Evolutionary conservation across 1,140 invertebrate genomes (phyloP).

Genomic region (Luehdorfia chinensis): DNA sequence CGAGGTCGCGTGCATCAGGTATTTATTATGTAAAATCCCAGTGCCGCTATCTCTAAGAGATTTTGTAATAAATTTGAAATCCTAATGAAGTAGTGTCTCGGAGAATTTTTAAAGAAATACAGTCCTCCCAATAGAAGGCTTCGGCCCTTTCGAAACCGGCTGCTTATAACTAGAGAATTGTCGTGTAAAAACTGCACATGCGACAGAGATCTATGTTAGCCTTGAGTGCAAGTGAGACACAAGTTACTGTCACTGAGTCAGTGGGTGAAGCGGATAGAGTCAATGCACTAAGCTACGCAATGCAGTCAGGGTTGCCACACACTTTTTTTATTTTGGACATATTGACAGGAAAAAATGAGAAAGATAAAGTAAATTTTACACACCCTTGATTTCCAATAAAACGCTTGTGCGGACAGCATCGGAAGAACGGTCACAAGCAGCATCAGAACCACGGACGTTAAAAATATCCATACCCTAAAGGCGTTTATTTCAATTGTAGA

Average conservation of each 20-base stretch:
- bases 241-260: slow-evolving; percentile 20
- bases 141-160: slow-evolving; percentile 38
- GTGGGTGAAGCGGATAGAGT: slow-evolving; percentile 24
- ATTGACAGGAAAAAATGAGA: not conserved
- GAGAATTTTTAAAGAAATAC: slow-evolving; percentile 7
- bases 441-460: no score
- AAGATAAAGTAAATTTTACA: no score
- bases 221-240: slow-evolving; percentile 22
- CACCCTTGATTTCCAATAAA: no score
- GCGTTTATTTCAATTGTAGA: no score
- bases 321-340: not conserved
- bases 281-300: slow-evolving; percentile 17
- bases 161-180: slow-evolving; percentile 48
- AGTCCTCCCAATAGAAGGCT: slow-evolving; percentile 11
- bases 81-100: not conserved
- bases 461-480: no score
- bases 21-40: no score
- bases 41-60: no score
- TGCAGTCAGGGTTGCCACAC: not conserved
- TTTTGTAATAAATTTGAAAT: no score
- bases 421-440: no score
- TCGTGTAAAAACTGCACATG: slow-evolving; percentile 38
- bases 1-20: no score
- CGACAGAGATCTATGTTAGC: slow-evolving; percentile 23
- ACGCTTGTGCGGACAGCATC: no score